These are phyloP conservation scores for Arvicanthis niloticus DNA, from an alignment of 2,113 vertebrate genomes.

Conservation along the genomic window DNA sequence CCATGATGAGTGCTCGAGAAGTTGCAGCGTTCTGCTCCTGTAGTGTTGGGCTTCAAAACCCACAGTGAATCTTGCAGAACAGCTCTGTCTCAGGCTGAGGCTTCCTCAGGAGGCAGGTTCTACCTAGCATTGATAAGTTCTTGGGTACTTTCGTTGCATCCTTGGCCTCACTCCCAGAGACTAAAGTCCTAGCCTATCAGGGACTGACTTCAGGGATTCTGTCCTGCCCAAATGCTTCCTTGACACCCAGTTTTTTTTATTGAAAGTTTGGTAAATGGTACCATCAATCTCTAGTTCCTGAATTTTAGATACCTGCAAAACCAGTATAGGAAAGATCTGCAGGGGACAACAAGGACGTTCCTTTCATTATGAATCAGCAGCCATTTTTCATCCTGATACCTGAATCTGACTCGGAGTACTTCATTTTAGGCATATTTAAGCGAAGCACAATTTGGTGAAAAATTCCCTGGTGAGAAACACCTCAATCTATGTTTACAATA, in stretches of 20 bases:
- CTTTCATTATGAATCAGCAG: no score
- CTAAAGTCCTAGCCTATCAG: background rate
- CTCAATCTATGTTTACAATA: background rate
- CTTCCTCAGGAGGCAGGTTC: background rate
- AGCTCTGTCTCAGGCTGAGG: background rate
- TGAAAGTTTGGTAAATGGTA: background rate
- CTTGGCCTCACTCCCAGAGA: background rate
- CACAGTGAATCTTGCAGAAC: rapidly evolving
- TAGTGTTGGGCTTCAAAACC: no score
- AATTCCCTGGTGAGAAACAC: background rate
- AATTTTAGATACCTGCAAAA: background rate
- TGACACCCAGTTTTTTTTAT: background rate
- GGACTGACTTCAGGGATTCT: background rate
- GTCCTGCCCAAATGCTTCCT: background rate
- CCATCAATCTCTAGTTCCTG: background rate
- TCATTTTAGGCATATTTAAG: background rate
- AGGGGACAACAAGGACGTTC: no score
- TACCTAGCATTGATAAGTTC: background rate
- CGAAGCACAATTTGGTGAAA: background rate
- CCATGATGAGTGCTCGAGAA: background rate
- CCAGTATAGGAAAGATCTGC: no score
- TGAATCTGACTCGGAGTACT: background rate
- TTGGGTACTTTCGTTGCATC: background rate
- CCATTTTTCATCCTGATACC: no score
- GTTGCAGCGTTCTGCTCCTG: background rate